Percentiles rank a stretch among this genome's conserved stretches.
Conservation (phyloP, 2,113 vertebrate species). For the Polyodon spathula region DNA sequence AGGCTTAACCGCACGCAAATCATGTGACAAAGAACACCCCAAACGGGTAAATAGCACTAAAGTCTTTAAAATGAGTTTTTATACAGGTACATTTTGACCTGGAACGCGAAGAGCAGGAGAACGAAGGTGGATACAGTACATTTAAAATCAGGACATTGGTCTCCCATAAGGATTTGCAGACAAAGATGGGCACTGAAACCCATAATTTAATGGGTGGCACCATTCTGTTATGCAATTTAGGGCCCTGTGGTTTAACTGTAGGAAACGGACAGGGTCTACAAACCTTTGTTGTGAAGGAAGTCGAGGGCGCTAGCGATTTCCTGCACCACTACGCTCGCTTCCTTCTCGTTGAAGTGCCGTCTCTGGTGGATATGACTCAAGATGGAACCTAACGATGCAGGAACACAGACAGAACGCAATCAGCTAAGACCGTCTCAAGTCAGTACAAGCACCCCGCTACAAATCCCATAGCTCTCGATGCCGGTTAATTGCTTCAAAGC, state of each 20-base stretch:
- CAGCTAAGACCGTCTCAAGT: background rate
- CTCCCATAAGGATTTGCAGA: too few relatives aligned
- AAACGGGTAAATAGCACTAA: too few relatives aligned
- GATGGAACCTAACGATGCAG: constrained; percentile 68
- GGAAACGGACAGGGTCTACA: background rate
- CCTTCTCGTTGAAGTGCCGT: constrained; percentile 86
- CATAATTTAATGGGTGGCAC: background rate
- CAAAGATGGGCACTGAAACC: background rate
- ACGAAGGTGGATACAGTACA: background rate
- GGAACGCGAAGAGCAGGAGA: background rate
- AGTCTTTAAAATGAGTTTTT: too few relatives aligned
- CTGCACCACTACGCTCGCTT: constrained; percentile 85
- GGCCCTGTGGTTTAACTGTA: too few relatives aligned
- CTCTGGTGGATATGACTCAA: constrained; percentile 88
- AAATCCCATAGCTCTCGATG: too few relatives aligned
- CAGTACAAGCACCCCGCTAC: too few relatives aligned
- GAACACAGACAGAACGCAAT: background rate
- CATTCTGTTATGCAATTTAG: too few relatives aligned
- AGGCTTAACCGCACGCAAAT: too few relatives aligned
- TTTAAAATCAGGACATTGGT: too few relatives aligned
- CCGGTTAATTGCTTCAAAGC: too few relatives aligned
- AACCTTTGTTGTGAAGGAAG: constrained; percentile 95
- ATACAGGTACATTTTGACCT: too few relatives aligned
- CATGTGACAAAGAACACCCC: too few relatives aligned
- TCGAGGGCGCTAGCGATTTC: constrained; percentile 93